These are phyloP conservation scores for Rhinichthys osculus DNA, from an alignment of 2,797 vertebrate species.

Conservation along the genomic window DNA sequence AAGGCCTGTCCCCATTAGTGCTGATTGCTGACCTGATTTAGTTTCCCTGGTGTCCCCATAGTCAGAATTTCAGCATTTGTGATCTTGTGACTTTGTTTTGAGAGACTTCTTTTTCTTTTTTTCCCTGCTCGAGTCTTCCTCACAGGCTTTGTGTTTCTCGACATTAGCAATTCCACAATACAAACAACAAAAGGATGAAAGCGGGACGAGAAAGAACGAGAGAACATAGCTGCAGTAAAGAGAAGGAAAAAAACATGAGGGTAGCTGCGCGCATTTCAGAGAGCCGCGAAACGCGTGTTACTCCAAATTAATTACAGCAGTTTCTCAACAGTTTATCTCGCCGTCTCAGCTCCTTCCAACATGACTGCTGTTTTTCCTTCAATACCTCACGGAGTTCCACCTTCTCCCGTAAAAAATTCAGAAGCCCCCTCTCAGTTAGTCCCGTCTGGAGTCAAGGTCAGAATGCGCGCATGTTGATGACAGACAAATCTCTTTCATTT, in stretches of 20 bases:
- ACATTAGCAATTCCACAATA: conserved; percentile 62
- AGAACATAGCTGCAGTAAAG: conserved; percentile 15
- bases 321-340: conserved; percentile 43
- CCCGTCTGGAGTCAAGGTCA: conserved; percentile 73
- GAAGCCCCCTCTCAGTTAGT: conserved; percentile 66
- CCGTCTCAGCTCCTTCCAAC: conserved; percentile 38
- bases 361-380: conserved; percentile 65
- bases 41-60: conserved; percentile 53
- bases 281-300: conserved; percentile 38
- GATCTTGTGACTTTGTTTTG: conserved; percentile 58
- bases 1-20: conserved; percentile 59
- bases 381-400: conserved; percentile 67
- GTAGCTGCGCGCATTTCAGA: conserved; percentile 29
- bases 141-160: conserved; percentile 59
- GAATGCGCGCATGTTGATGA: conserved; percentile 66
- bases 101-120: conserved; percentile 11
- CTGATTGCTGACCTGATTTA: conserved; percentile 62
- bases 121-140: conserved; percentile 39
- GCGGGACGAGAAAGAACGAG: conserved; percentile 25
- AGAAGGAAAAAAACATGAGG: conserved; percentile 44
- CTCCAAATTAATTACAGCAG: conserved; percentile 65
- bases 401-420: conserved; percentile 71
- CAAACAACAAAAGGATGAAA: conserved; percentile 57
- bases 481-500: conserved; percentile 74
- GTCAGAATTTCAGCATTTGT: conserved; percentile 60